Base-by-base conservation (phyloP, 2,113 vertebrate genomes). In the Clarias batrachus region DNA sequence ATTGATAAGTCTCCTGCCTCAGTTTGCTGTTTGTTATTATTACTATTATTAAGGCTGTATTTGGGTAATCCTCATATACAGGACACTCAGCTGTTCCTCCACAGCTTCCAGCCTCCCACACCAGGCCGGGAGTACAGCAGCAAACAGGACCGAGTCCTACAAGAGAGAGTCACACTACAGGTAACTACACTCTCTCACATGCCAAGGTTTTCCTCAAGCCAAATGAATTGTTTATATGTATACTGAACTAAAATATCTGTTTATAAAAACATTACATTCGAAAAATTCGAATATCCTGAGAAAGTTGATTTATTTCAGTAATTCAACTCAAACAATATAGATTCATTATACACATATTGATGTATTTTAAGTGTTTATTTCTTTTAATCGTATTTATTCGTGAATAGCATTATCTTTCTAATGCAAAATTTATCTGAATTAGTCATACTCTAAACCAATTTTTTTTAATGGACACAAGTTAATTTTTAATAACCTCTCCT, bases 1-100 rank as follows among this genome's bases (percentile, higher is more conserved):
- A 48, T 8, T 48, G 48, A 48, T 48, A 8, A 48, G 6, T 48
- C 48, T 48, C 7, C 48, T 48, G 48, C 48, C 48, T 48, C 7
- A 48, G 7, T 8, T 48, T 48, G 48, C 48, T 48, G 48, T 48
- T 0, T 48, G 48, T 48, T 48, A 48, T 48, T 48, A 48, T 48
- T 48, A 41, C 41, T 6, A 7, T 41, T 41, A 48, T 8, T 48
- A 48, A 48, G 48, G 48, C 7, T 37, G 25, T 83, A 6, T 25
- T 30, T 77, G 54, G 25, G 10, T 81, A 56, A 63, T 60, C 27
- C 25, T 52, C 25, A 30, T 65, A 33, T 68, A 19, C 48, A 95
- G 95, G 95, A 96, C 90, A 92, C 93, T 8, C 89, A 88, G 83
- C 89, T 92, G 88, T 92, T 95, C 71, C 91, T 95, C 71, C 86